A percentile compares a stretch with the other conserved stretches of the same genome.
These are phyloP conservation scores for Salminus brasiliensis DNA, from an alignment of 2,113 vertebrate species.

Conservation along the genomic window DNA sequence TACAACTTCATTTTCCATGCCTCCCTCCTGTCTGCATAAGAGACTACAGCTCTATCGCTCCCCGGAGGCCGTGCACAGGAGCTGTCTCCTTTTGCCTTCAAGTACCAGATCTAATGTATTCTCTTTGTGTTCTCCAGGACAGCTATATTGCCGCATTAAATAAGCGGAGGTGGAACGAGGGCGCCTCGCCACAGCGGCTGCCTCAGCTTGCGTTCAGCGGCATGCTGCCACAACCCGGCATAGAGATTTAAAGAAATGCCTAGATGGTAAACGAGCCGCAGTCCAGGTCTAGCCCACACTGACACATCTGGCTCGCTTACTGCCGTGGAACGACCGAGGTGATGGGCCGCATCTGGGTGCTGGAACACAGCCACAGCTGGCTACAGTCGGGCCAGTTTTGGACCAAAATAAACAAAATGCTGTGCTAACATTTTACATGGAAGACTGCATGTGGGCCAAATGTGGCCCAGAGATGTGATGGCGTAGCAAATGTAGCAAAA, in stretches of 20 bases:
- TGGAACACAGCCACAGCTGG: no score
- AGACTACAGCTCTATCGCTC: slow-evolving; percentile 1
- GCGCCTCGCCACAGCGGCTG: background rate
- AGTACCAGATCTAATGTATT: background rate
- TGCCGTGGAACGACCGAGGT: no score
- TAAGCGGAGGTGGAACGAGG: slow-evolving; percentile 8
- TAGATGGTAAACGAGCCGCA: no score
- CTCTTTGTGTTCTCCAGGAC: slow-evolving; percentile 8
- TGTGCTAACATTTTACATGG: no score
- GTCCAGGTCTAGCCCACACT: no score
- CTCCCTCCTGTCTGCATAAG: background rate
- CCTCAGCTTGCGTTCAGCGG: background rate
- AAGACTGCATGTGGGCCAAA: no score
- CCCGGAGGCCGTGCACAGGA: background rate
- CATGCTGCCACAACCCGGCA: background rate
- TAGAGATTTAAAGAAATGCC: background rate
- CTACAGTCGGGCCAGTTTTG: no score
- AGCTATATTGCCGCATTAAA: background rate
- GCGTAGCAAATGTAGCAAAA: no score
- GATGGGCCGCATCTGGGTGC: no score
- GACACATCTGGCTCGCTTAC: no score
- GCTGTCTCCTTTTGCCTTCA: slow-evolving; percentile 1
- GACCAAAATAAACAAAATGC: no score
- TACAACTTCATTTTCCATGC: slow-evolving; percentile 10
- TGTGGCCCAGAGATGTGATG: no score